Evolutionary conservation across 2,797 vertebrate species (phyloP), one percentile per base, ranked within the genome.

Genomic region (Micrastur ruficollis): DNA sequence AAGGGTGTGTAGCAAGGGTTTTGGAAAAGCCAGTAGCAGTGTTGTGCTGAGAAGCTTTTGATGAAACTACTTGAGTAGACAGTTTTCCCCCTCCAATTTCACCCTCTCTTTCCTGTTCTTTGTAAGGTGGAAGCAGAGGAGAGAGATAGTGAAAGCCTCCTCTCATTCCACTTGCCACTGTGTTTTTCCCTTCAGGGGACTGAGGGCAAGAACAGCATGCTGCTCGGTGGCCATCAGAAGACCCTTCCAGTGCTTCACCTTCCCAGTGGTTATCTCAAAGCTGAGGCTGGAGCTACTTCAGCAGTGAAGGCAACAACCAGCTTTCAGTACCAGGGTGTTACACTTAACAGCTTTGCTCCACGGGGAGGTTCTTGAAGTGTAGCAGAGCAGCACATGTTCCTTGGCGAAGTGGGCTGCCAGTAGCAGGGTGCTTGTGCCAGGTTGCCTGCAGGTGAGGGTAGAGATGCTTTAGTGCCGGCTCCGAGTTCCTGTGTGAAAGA

Each of bases 161-260:
- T 58, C 15, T 78, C 26, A 14, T 34, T 47, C 56, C 9, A 15
- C 31, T 27, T 87, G 52, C 21, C n/a, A 40, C 14, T 58, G 32
- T 2, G 6, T 65, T 73, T 87, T 56, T 56, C 14, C 32, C 29
- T 70, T 46, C n/a, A 76, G 23, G 65, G 27, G n/a, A 81, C 92
- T 17, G 80, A 86, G 31, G 47, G 32, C 81, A 93, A 84, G 73
- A 85, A 11, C 46, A 42, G 68, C 58, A 46, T 73, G 31, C 59
- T 93, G 61, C 55, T 97, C 8, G 31, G 78, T 78, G 59, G 75
- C 29, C 74, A 47, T 47, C 72, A 88, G 76, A 31, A 76, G 62
- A 46, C 68, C 52, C 27, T 81, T 95, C n/a, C 68, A 46, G 21
- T 67, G 66, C 71, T n/a, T 90, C 65, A 73, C 8, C n/a, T 78